phyloP scores from a whole-genome alignment of 23 tunicate species.

The Phallusia fumigata region DNA sequence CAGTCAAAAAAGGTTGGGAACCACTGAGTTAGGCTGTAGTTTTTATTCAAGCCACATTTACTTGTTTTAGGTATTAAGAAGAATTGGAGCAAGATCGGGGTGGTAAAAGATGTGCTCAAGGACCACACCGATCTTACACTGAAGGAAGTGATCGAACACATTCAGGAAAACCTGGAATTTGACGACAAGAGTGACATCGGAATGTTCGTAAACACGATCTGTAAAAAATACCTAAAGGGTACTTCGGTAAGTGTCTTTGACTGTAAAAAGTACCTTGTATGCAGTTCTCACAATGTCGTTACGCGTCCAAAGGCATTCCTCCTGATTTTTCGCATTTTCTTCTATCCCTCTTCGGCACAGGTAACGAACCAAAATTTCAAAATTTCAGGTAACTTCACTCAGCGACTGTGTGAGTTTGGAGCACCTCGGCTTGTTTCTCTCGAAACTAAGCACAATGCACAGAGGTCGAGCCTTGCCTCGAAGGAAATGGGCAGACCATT shows the following conservation, averaged over 20 bases:
- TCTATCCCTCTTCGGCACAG: no score
- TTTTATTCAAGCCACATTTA: no score
- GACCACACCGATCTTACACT: slow-evolving; percentile 29
- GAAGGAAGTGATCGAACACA: slow-evolving; percentile 34
- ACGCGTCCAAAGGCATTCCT: no score
- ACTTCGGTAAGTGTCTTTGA: slow-evolving; percentile 57
- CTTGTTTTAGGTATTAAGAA: slow-evolving; percentile 24
- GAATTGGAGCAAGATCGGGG: background rate
- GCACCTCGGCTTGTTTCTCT: slow-evolving; percentile 39
- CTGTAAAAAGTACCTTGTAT: no score
- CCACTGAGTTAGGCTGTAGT: no score
- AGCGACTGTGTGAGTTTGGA: slow-evolving; percentile 44
- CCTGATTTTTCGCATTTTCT: no score
- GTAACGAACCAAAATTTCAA: no score
- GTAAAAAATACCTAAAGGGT: slow-evolving; percentile 43
- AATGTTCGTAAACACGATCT: slow-evolving; percentile 31
- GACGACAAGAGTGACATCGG: slow-evolving; percentile 10
- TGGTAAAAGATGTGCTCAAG: slow-evolving; percentile 30
- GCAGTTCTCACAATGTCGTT: no score
- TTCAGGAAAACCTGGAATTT: slow-evolving; percentile 18
- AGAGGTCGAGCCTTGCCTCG: background rate
- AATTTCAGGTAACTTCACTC: slow-evolving; percentile 27
- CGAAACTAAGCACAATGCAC: background rate
- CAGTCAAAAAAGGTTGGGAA: no score
- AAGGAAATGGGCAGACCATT: slow-evolving; percentile 4